A percentile compares a stretch with the other conserved stretches of the same genome.
Evolutionary conservation across 2,888 invertebrate genomes (phyloP).

Genomic region (Drosophila prostipennis): DNA sequence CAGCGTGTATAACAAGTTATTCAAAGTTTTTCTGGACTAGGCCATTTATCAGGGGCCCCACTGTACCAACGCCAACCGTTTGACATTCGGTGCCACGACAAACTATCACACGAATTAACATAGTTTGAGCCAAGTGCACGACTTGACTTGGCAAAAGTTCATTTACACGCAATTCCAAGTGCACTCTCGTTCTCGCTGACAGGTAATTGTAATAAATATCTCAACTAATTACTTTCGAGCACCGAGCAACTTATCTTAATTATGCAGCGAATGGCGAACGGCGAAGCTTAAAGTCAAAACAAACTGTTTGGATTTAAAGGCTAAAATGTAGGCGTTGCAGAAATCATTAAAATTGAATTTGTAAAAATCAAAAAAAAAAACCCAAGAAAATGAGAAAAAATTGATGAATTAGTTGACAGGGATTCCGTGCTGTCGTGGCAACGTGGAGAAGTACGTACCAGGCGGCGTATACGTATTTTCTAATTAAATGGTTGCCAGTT

Average conservation of each 20-base stretch:
- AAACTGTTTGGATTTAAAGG: conserved; percentile 12
- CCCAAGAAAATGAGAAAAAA: conserved; percentile 52
- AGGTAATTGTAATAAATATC: conserved; percentile 75
- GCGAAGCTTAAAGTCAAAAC: conserved; percentile 17
- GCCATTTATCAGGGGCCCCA: conserved; percentile 47
- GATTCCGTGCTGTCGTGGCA: conserved; percentile 45
- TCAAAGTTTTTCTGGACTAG: conserved; percentile 1
- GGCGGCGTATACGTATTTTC: conserved; percentile 72
- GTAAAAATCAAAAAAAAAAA: conserved; percentile 14
- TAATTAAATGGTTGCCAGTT: conserved; percentile 63
- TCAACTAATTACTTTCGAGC: conserved; percentile 68
- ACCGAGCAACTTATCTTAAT: conserved; percentile 64
- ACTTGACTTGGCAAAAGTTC: conserved; percentile 46
- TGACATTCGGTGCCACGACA: conserved; percentile 57
- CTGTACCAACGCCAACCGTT: conserved; percentile 40
- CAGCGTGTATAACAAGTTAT: conserved; percentile 31
- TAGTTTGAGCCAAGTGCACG: conserved; percentile 64
- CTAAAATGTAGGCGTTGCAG: neutral
- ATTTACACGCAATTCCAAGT: conserved; percentile 40
- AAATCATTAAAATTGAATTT: conserved; percentile 35
- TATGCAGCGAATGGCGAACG: conserved; percentile 27
- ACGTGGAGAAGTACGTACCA: conserved; percentile 57
- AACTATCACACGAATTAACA: conserved; percentile 65
- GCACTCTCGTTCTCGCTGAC: conserved; percentile 48
- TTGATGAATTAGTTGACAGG: conserved; percentile 71